These are phyloP conservation scores for Platorchestia sp. DNA, from an alignment of 1,140 invertebrate species.

Conservation along the genomic window DNA sequence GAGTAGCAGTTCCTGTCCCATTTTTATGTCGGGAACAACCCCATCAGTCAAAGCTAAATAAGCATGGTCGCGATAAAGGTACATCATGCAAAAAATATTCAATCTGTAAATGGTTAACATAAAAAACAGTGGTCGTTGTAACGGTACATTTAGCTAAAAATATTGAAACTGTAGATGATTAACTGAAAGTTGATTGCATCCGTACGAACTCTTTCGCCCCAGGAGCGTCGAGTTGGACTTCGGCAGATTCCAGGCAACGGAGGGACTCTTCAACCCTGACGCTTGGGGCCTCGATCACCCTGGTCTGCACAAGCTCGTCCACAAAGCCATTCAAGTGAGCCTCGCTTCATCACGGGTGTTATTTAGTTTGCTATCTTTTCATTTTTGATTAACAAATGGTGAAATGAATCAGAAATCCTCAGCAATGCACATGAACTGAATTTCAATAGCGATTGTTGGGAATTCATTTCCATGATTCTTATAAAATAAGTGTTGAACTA, in stretches of 20 bases:
- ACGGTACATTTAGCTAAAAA: too few species aligned
- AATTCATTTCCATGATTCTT: not conserved
- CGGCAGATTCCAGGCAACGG: conserved; percentile 74
- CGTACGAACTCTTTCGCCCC: not conserved
- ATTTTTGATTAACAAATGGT: not conserved
- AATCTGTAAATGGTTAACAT: too few species aligned
- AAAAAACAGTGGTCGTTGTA: too few species aligned
- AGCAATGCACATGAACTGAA: not conserved
- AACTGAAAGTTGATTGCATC: too few species aligned
- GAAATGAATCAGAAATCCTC: not conserved
- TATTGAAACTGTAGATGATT: too few species aligned
- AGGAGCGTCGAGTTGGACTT: conserved; percentile 71
- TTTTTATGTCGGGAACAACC: too few species aligned
- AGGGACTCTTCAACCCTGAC: conserved; percentile 78
- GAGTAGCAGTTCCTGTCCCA: too few species aligned
- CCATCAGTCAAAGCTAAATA: too few species aligned
- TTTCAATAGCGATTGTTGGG: not conserved
- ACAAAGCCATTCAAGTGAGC: conserved; percentile 74
- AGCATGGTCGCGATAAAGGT: too few species aligned
- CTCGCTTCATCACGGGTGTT: not conserved
- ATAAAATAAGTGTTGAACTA: not conserved
- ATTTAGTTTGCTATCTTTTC: not conserved
- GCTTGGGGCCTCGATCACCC: conserved; percentile 77
- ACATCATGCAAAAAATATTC: too few species aligned
- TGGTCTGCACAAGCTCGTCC: conserved; percentile 76